These are phyloP conservation scores for Ameiurus melas DNA, from an alignment of 2,113 vertebrate genomes.

Conservation along the genomic window DNA sequence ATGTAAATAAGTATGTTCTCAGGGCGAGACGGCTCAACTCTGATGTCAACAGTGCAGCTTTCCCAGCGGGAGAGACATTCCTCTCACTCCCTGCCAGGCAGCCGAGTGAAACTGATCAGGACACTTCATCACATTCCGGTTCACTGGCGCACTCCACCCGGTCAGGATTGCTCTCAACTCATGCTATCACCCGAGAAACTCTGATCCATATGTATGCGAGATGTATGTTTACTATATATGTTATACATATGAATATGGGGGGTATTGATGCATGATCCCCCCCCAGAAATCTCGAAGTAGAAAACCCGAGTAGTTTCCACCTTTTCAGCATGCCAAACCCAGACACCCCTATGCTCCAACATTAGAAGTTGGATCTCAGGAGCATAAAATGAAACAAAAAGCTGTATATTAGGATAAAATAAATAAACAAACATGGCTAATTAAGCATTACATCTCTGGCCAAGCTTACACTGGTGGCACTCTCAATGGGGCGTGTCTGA, in stretches of 20 bases:
- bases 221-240: neutral
- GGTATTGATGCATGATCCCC: neutral
- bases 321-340: too few species aligned
- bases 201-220: slow-evolving; percentile 14
- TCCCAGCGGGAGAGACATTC: neutral
- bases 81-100: slow-evolving; percentile 28
- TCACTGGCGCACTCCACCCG: neutral
- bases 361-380: neutral
- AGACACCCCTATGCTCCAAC: too few species aligned
- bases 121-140: slow-evolving; percentile 22
- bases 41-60: neutral
- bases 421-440: neutral
- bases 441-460: neutral
- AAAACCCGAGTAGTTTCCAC: neutral
- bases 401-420: neutral
- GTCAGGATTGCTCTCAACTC: slow-evolving; percentile 7
- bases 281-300: neutral
- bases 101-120: slow-evolving; percentile 38
- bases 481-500: neutral
- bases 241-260: neutral
- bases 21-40: neutral
- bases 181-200: neutral
- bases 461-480: neutral
- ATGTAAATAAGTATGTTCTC: slow-evolving; percentile 40
- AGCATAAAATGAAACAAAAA: neutral